Percentiles rank a stretch among this genome's conserved stretches.
phyloP scores from a whole-genome alignment of 2,113 vertebrate genomes.

The Halichoeres trimaculatus region DNA sequence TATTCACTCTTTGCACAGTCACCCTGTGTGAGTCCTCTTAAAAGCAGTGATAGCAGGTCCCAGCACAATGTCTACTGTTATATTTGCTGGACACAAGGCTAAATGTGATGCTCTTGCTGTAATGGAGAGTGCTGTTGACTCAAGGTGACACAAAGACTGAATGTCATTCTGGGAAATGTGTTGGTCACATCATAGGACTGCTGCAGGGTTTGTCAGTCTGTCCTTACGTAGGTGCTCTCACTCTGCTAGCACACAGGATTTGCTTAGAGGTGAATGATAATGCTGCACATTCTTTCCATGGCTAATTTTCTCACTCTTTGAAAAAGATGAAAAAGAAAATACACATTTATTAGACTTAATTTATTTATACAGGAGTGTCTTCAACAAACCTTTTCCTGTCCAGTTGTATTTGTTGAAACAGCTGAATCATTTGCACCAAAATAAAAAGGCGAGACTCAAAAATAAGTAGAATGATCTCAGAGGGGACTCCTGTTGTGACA shows the following conservation, averaged over 20 bases:
- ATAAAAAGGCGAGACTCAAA: background rate
- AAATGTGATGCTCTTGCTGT: slow-evolving; percentile 47
- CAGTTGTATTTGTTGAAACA: background rate
- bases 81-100: slow-evolving; percentile 33
- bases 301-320: background rate
- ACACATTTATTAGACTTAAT: background rate
- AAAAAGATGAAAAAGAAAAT: background rate
- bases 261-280: background rate
- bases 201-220: background rate
- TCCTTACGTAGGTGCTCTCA: background rate
- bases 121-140: slow-evolving; percentile 28
- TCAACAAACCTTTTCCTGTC: too few relatives aligned
- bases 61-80: background rate
- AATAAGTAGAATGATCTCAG: background rate
- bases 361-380: background rate
- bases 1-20: background rate
- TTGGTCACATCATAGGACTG: slow-evolving; percentile 8
- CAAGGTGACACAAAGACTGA: slow-evolving; percentile 37
- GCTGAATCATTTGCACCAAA: background rate
- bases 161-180: slow-evolving; percentile 25
- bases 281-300: background rate
- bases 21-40: slow-evolving; percentile 27
- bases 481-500: background rate
- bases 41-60: slow-evolving; percentile 4
- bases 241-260: background rate